Evolutionary conservation across 2,888 invertebrate species (phyloP), one percentile per base, ranked within the genome.

Genomic region (Microctonus aethiopoides): DNA sequence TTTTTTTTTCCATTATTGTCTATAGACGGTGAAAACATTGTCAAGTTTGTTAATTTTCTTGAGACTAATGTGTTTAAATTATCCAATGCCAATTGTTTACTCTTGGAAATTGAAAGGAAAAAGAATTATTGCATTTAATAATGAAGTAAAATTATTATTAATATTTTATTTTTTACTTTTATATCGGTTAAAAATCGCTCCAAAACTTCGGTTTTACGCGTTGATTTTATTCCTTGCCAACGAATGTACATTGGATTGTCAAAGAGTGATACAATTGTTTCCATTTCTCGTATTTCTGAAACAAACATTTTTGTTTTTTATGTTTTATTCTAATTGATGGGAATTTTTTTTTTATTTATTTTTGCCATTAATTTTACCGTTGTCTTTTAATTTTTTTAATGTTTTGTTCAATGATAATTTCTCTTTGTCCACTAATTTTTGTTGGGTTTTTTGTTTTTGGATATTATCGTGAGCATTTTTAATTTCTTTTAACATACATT

Each of bases 221-320:
- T 81, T 20, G 77, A 74, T 57, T 81, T 81, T 6, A 78, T 71
- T 29, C 61, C 81, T 54, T 82, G 81, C 87, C 87, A 87, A 39
- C 80, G 77, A 20, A 75, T 75, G 56, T 80, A 79, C 70, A 86
- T 75, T 9, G 80, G 72, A 71, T 82, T 83, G 69, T 87, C 86
- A 61, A 83, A 80, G 7, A 77, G 76, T 22, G 82, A 78, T n/a
- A 85, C 76, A 11, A 81, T 74, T 9, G 77, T 78, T 73, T 85
- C 84, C 79, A 84, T 81, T 74, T 84, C 82, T 59, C 79, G 74
- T 51, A 78, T 75, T 78, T 83, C 83, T 81, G 41, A 20, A 57
- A 32, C 60, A 20, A 57, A 32, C 60, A 65, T 22, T 57, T 3
- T 26, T 29, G 32, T 22, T 0, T 13, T 9, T 24, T 13, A 3